Evolutionary conservation across 35 echinoderm and acorn worm genomes (phyloP).

Genomic region (Stichopus chloronotus): DNA sequence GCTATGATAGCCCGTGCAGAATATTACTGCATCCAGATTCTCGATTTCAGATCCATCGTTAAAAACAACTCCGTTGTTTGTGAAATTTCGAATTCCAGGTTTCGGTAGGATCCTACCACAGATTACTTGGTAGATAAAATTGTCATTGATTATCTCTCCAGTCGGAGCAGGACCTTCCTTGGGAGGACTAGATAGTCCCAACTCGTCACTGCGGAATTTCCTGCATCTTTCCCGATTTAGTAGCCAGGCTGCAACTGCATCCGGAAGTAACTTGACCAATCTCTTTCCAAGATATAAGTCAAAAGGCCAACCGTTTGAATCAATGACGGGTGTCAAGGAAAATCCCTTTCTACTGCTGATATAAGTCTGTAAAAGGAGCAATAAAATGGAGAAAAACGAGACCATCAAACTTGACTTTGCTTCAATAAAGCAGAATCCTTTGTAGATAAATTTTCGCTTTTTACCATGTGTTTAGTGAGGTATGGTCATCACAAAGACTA

Average conservation of each 20-base stretch:
- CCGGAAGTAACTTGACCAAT: not conserved
- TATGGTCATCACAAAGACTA: too few relatives aligned
- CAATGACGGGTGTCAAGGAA: not conserved
- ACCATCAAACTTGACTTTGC: too few relatives aligned
- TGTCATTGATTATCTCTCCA: not conserved
- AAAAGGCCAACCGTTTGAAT: slow-evolving; percentile 43
- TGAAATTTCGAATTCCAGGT: not conserved
- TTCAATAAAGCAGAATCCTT: too few relatives aligned
- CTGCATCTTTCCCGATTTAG: not conserved
- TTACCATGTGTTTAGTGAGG: too few relatives aligned
- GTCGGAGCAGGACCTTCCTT: not conserved
- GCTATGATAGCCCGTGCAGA: not conserved
- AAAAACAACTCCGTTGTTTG: not conserved
- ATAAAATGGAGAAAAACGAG: not conserved
- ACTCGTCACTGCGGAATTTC: not conserved
- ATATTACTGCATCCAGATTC: not conserved
- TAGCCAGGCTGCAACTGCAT: not conserved
- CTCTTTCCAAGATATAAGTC: slow-evolving; percentile 48
- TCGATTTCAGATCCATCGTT: not conserved
- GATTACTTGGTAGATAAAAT: not conserved
- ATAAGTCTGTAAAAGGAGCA: not conserved
- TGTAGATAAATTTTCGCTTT: too few relatives aligned
- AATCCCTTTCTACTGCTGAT: not conserved
- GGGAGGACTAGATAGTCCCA: not conserved
- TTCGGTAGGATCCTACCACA: not conserved